These are phyloP conservation scores for Drosophila orosa DNA, from an alignment of 1,140 invertebrate species.

Conservation along the genomic window DNA sequence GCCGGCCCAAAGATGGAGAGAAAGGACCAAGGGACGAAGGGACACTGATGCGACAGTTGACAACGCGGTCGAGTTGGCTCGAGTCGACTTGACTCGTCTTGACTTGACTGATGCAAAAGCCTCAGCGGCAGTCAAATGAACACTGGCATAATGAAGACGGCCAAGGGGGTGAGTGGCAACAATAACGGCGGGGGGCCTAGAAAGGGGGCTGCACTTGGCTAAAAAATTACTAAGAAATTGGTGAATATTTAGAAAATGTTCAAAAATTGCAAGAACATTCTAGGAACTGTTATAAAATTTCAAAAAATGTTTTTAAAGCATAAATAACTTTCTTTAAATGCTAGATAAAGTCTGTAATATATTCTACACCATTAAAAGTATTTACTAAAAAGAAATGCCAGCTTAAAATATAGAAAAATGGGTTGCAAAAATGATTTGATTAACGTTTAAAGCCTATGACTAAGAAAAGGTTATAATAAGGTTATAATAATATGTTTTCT, in stretches of 20 bases:
- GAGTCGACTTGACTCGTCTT: constrained; percentile 57
- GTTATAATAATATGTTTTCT: too few species aligned
- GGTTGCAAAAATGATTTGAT: background rate
- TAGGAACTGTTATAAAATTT: too few species aligned
- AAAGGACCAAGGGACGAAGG: too few species aligned
- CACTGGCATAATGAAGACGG: constrained; percentile 58
- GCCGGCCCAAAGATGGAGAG: constrained; percentile 18
- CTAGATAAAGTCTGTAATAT: background rate
- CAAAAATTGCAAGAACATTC: background rate
- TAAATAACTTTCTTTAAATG: background rate
- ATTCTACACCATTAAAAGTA: background rate
- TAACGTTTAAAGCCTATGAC: background rate
- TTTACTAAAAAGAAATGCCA: too few species aligned
- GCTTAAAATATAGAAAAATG: too few species aligned
- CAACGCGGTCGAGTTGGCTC: constrained; percentile 65
- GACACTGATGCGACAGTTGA: constrained; percentile 44
- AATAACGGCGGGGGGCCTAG: background rate
- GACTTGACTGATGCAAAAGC: constrained; percentile 60
- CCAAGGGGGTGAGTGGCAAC: constrained; percentile 5
- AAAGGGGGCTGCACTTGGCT: constrained; percentile 2
- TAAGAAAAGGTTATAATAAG: background rate
- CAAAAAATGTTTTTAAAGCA: background rate
- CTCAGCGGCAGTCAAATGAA: constrained; percentile 58
- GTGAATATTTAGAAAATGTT: background rate
- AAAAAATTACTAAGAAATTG: background rate